Base-by-base conservation (phyloP, 2,797 vertebrate species). In the Galago senegalensis region DNA sequence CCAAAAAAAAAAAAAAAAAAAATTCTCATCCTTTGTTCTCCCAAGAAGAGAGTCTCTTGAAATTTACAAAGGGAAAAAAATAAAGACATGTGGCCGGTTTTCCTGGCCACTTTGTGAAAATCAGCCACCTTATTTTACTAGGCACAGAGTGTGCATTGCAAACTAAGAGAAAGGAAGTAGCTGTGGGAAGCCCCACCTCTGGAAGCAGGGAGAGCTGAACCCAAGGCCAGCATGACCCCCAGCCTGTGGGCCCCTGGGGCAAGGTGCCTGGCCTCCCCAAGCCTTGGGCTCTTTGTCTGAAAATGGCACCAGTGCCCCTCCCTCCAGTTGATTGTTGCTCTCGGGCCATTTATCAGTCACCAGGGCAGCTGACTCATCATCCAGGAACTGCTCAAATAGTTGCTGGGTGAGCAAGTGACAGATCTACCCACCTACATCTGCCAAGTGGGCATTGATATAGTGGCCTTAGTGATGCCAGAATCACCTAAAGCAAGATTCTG, bases 21-120 rank as follows among this genome's bases (percentile, higher is more conserved):
- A 84, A 53, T 70, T 70, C 87, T 87, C 77, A n/a, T 63, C 84
- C 80, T 87, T 81, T 81, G 8, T 81, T 37, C 58, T 95, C 67
- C 73, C 23, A n/a, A 43, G 90, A 88, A 67, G 73, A 89, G 60
- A 81, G 69, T 63, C 40, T 94, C 86, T 89, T 92, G 72, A 82
- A 80, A 84, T 94, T 87, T 96, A 61, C 87, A 75, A 61, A 20
- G 34, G 43, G 34, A 63, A 21, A 21, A 27, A 56, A 82, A 70
- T 80, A 37, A 84, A 94, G 89, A 65, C 34, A 72, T 7, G 23
- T 43, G 49, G 43, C 3, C 3, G 3, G 37, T 58, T 89, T 81
- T 87, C 61, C 76, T 77, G 61, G 70, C 56, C 21, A 14, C 79
- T 87, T 81, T 72, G 61, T 87, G 81, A 91, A 93, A 93, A 61